phyloP scores from a whole-genome alignment of 2,113 vertebrate species.

The Thamnophis sirtalis region DNA sequence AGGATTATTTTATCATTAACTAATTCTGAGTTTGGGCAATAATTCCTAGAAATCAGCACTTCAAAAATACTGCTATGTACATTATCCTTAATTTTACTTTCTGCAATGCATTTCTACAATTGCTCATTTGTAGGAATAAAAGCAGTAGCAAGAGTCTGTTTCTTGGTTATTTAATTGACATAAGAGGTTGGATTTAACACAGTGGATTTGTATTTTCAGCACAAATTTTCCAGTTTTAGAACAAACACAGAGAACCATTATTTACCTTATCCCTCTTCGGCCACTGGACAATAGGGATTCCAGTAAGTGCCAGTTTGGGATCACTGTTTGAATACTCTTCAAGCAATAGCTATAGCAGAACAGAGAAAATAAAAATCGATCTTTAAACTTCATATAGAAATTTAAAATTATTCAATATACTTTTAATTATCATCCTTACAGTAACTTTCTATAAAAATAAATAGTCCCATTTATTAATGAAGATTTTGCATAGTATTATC shows the following conservation, averaged over 20 bases:
- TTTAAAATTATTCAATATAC: not conserved
- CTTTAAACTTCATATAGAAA: not conserved
- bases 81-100: not conserved
- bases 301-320: conserved; percentile 87
- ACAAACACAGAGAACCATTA: not conserved
- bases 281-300: conserved; percentile 94
- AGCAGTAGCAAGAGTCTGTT: not conserved
- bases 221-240: not conserved
- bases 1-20: not conserved
- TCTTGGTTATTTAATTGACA: not conserved
- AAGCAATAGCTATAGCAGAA: conserved; percentile 75
- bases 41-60: not conserved
- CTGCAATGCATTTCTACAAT: not conserved
- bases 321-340: conserved; percentile 80
- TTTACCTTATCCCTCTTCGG: conserved; percentile 87
- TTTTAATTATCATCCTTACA: not conserved
- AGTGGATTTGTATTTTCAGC: not conserved
- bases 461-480: not conserved
- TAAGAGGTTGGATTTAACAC: not conserved
- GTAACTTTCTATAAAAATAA: not conserved
- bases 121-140: not conserved
- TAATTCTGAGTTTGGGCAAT: not conserved
- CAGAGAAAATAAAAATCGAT: not conserved
- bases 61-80: not conserved
- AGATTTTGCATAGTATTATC: too few species aligned